These are phyloP conservation scores for Dermolepida albohirtum DNA, from an alignment of 2,888 invertebrate species.

Conservation along the genomic window DNA sequence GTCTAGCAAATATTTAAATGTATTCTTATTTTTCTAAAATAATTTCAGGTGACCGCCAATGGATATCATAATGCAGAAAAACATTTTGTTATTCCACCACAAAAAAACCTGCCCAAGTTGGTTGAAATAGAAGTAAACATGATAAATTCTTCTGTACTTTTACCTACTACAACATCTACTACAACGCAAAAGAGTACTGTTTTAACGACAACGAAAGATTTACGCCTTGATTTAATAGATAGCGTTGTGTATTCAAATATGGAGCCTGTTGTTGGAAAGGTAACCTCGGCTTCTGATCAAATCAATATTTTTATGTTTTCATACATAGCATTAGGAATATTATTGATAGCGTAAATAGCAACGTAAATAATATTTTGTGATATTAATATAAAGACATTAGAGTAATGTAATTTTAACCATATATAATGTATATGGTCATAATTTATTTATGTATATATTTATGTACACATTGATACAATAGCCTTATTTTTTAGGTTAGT, in stretches of 20 bases:
- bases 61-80: constrained; percentile 43
- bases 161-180: constrained; percentile 18
- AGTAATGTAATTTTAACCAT: too few species aligned
- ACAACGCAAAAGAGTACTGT: constrained; percentile 6
- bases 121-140: constrained; percentile 32
- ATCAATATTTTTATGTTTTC: too few species aligned
- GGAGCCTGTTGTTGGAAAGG: constrained; percentile 2
- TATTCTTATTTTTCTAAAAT: constrained; percentile 3
- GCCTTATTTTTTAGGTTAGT: too few species aligned
- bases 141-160: constrained; percentile 30
- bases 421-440: too few species aligned
- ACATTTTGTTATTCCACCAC: constrained; percentile 1
- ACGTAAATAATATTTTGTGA: too few species aligned
- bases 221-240: neutral
- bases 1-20: too few species aligned
- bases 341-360: too few species aligned
- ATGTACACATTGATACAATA: too few species aligned
- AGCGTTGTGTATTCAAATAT: neutral
- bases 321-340: too few species aligned
- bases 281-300: neutral
- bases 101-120: constrained; percentile 31
- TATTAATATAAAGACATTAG: too few species aligned
- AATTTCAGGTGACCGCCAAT: constrained; percentile 42
- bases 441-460: too few species aligned
- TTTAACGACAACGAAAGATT: neutral